Conservation (phyloP, 2,797 vertebrate species). For the Gallirallus australis region DNA sequence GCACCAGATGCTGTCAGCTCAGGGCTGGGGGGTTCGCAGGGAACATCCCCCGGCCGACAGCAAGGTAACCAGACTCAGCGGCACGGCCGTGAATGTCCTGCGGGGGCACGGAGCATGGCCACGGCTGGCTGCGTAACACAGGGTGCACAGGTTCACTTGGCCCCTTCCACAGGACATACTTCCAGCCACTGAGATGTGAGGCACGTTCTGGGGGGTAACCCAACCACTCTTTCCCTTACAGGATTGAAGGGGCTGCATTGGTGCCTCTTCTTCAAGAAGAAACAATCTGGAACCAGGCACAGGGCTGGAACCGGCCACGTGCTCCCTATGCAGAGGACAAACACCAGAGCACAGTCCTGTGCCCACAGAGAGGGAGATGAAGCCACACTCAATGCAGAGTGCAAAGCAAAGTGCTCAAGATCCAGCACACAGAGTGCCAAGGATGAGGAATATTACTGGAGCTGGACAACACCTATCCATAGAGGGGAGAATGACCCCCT, state of each 20-base stretch:
- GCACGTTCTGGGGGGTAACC: background rate
- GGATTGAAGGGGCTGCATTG: background rate
- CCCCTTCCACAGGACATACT: rapidly evolving
- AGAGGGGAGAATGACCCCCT: rapidly evolving
- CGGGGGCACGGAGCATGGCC: background rate
- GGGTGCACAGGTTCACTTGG: rapidly evolving
- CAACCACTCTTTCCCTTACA: background rate
- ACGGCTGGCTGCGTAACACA: rapidly evolving
- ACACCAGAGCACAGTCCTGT: background rate
- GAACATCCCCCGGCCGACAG: background rate
- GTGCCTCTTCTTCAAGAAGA: background rate
- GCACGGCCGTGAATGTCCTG: rapidly evolving
- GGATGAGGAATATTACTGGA: background rate
- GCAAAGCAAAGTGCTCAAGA: background rate
- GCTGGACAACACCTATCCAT: background rate
- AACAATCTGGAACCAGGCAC: background rate
- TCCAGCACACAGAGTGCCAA: background rate
- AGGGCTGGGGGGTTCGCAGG: background rate
- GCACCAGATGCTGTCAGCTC: background rate
- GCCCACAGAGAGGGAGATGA: background rate
- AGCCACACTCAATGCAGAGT: background rate
- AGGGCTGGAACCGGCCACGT: background rate
- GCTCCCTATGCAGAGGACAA: background rate
- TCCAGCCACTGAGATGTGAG: background rate
- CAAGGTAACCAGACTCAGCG: rapidly evolving